A percentile compares a stretch with the other conserved stretches of the same genome.
Conservation (phyloP, 2,888 invertebrate species). For the Aphidius colemani region DNA sequence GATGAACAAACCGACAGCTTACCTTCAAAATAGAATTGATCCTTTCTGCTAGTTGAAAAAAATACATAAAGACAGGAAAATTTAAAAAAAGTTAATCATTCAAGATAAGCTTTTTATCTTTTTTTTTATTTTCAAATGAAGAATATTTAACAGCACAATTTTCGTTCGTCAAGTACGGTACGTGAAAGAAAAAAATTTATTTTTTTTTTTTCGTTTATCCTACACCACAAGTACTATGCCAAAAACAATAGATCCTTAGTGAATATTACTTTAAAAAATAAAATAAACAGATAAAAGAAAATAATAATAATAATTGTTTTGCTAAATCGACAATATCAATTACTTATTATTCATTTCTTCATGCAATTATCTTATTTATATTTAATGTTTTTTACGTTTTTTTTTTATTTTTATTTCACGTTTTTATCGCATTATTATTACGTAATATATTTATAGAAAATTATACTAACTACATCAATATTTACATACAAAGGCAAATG, state of each 20-base stretch:
- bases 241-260: conserved; percentile 46
- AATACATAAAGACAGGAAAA: no score
- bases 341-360: conserved; percentile 35
- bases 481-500: conserved; percentile 60
- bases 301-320: conserved; percentile 30
- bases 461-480: conserved; percentile 58
- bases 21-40: no score
- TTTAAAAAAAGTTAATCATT: not conserved
- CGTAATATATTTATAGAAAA: conserved; percentile 53
- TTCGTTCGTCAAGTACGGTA: conserved; percentile 51
- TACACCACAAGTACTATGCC: conserved; percentile 50
- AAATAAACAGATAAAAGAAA: conserved; percentile 41
- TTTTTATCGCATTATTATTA: conserved; percentile 32
- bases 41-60: no score
- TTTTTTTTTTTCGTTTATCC: conserved; percentile 38
- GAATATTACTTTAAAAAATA: conserved; percentile 45
- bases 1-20: no score
- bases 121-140: conserved; percentile 10
- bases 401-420: conserved; percentile 28
- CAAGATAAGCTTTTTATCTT: not conserved
- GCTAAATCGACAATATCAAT: conserved; percentile 38
- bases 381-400: conserved; percentile 31
- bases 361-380: conserved; percentile 41
- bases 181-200: conserved; percentile 39
- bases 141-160: conserved; percentile 40